Evolutionary conservation across 2,113 vertebrate genomes (phyloP), one percentile per base, ranked within the genome.

Genomic region (Sinocyclocheilus rhinocerous): DNA sequence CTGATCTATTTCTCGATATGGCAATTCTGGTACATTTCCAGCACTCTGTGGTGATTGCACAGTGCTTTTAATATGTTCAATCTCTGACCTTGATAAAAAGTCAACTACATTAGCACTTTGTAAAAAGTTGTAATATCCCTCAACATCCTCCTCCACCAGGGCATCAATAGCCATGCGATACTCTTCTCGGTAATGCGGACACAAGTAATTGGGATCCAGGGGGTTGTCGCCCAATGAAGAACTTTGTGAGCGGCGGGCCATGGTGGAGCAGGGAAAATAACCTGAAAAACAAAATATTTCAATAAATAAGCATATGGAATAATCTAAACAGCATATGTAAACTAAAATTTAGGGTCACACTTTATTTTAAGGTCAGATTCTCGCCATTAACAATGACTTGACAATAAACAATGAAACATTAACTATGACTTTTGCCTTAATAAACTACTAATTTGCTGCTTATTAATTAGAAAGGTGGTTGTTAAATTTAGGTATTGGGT

Each of bases 161-260:
- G 95, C 95, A 2, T 99, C 98, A 83, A 99, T 96, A 0, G 98
- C 98, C 39, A 99, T 90, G 22, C 98, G 98, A 87, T 99, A 99
- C 85, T 98, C 97, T 87, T 99, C 98, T 52, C 97, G 97, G 91
- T 99, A 99, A 90, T 99, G 98, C 0, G 97, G 98, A 0, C 97
- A 95, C 15, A 99, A 95, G 89, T 97, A 97, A 90, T 97, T 97
- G 0, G 97, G 97, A 72, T 99, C 97, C 0, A 97, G 92, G 0
- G 97, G 97, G 91, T 99, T 98, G 52, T 99, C 97, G 72, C 97
- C 97, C 88, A 97, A 91, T 0, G 97, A 98, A 70, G 97, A 99
- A 88, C 96, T 96, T 92, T 99, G 98, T 12, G 98, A 99, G n/a
- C 96, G 97, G 63, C 96, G 97, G 76, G 98, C 95, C 98, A 99